Conservation (phyloP, 1,140 invertebrate species). For the Trichonephila inaurata region DNA sequence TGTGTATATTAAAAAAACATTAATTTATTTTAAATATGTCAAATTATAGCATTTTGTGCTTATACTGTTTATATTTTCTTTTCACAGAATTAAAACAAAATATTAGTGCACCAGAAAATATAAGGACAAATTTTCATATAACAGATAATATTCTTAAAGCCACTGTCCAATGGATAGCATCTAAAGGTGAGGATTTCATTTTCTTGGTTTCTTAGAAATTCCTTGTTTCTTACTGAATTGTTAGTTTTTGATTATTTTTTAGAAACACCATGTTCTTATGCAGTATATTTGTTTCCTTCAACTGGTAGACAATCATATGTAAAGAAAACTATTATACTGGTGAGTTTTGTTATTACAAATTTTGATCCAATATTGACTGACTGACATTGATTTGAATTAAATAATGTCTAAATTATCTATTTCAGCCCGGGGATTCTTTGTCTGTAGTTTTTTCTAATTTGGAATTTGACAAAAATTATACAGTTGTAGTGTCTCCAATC, state of each 20-base stretch:
- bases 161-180: slow-evolving; percentile 13
- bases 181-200: not conserved
- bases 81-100: not conserved
- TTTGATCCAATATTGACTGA: not conserved
- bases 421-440: not conserved
- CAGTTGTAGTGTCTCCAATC: not conserved
- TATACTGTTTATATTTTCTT: not conserved
- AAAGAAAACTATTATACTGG: not conserved
- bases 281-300: not conserved
- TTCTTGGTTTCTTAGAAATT: not conserved
- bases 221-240: too few relatives aligned
- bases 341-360: not conserved
- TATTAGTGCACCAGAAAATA: slow-evolving; percentile 31
- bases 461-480: slow-evolving; percentile 40
- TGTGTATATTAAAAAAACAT: too few relatives aligned
- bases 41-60: too few relatives aligned
- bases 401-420: not conserved
- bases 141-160: not conserved
- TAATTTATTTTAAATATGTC: too few relatives aligned
- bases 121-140: not conserved
- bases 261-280: slow-evolving; percentile 34
- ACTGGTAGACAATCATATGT: not conserved
- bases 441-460: not conserved
- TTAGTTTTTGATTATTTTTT: slow-evolving; percentile 15
- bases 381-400: too few relatives aligned